These are phyloP conservation scores for Buphagus erythrorhynchus DNA, from an alignment of 2,797 vertebrate genomes.

Conservation along the genomic window DNA sequence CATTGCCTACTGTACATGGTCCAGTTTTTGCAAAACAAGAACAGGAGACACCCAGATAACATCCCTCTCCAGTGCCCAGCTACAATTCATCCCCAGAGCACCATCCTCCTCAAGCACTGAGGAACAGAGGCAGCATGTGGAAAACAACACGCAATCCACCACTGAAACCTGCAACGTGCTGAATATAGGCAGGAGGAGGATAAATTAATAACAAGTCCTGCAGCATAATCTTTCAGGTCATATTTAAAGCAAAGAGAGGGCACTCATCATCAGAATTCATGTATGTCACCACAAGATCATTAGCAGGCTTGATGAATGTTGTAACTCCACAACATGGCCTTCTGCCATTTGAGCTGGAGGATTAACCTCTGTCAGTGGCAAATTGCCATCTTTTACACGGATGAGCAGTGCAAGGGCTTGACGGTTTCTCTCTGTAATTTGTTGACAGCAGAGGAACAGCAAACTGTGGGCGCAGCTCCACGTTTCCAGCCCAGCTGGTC, in stretches of 20 bases:
- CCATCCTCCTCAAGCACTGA: not conserved
- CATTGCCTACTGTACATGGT: fast-evolving
- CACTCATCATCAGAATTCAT: not conserved
- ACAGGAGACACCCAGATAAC: not conserved
- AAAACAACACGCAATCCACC: not conserved
- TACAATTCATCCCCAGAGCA: not conserved
- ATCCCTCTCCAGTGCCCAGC: not conserved
- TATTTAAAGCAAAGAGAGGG: not conserved
- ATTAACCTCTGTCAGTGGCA: not conserved
- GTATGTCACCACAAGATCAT: not conserved
- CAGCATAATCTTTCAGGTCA: not conserved
- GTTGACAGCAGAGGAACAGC: not conserved
- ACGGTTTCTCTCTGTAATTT: not conserved
- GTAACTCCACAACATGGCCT: not conserved
- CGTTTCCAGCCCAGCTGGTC: not conserved
- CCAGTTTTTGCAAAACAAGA: not conserved
- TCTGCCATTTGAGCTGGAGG: not conserved
- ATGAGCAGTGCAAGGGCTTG: not conserved
- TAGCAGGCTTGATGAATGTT: not conserved
- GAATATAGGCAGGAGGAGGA: not conserved
- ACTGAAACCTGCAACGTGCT: not conserved
- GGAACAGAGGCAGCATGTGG: not conserved
- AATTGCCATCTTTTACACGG: not conserved
- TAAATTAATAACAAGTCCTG: not conserved
- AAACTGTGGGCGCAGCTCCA: not conserved